These are phyloP conservation scores for Betta splendens DNA, from an alignment of 2,797 vertebrate species.

Conservation along the genomic window DNA sequence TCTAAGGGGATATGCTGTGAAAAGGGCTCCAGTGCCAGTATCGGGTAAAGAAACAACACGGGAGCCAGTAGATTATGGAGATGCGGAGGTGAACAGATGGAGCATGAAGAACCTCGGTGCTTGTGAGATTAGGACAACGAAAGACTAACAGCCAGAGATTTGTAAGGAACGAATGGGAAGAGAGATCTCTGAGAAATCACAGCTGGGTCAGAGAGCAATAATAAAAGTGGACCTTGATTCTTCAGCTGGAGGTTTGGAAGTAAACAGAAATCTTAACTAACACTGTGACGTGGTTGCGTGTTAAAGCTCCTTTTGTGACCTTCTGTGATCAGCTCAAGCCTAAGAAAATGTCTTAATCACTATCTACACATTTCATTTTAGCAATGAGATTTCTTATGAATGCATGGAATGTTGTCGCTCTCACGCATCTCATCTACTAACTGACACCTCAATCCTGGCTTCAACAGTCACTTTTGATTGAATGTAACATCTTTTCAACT, in stretches of 20 bases:
- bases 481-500: too few relatives aligned
- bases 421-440: too few relatives aligned
- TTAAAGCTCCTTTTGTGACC: not conserved
- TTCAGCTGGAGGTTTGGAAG: constrained; percentile 6
- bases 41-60: constrained; percentile 22
- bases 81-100: constrained; percentile 13
- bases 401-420: too few relatives aligned
- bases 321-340: not conserved
- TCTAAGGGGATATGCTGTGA: constrained; percentile 22
- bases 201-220: constrained; percentile 27
- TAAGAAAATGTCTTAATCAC: not conserved
- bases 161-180: constrained; percentile 5
- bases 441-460: too few relatives aligned
- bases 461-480: too few relatives aligned
- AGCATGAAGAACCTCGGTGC: constrained; percentile 6
- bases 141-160: not conserved
- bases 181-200: not conserved
- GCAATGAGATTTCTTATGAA: not conserved
- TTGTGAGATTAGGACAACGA: constrained; percentile 24
- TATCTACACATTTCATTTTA: not conserved
- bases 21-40: constrained; percentile 14
- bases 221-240: constrained; percentile 31
- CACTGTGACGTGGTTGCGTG: not conserved
- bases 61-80: constrained; percentile 14
- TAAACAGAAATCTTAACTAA: constrained; percentile 4